These are phyloP conservation scores for Oophaga sylvatica DNA, from an alignment of 2,797 vertebrate genomes.

Conservation along the genomic window DNA sequence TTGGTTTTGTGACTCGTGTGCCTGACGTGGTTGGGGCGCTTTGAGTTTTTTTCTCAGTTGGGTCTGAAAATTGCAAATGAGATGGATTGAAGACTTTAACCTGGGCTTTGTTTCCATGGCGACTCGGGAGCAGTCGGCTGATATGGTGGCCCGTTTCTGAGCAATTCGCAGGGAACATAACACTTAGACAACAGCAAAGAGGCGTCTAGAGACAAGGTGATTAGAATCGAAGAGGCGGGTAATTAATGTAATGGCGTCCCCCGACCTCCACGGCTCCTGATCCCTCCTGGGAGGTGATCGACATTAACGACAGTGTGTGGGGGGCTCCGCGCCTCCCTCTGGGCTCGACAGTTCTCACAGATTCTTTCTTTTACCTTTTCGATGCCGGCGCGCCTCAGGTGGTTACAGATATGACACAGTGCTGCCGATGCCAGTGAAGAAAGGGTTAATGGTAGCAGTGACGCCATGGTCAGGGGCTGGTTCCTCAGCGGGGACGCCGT, in stretches of 20 bases:
- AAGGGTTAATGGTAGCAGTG: background rate
- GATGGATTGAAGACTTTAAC: slow-evolving; percentile 33
- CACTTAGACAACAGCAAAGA: background rate
- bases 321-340: background rate
- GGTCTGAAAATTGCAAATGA: slow-evolving; percentile 12
- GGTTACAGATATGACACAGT: background rate
- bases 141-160: background rate
- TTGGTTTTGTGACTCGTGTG: no score
- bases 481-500: background rate
- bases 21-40: background rate
- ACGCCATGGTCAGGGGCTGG: background rate
- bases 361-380: background rate
- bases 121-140: background rate
- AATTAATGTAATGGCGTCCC: background rate
- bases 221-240: background rate
- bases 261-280: background rate
- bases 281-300: background rate
- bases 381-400: background rate
- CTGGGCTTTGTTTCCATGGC: slow-evolving; percentile 45
- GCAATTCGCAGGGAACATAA: background rate
- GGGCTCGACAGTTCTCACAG: background rate
- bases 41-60: background rate
- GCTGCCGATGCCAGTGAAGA: background rate
- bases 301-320: background rate
- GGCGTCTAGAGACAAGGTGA: background rate